These are phyloP conservation scores for Bradynema listronoti DNA, from an alignment of 1,140 invertebrate species.

Conservation along the genomic window DNA sequence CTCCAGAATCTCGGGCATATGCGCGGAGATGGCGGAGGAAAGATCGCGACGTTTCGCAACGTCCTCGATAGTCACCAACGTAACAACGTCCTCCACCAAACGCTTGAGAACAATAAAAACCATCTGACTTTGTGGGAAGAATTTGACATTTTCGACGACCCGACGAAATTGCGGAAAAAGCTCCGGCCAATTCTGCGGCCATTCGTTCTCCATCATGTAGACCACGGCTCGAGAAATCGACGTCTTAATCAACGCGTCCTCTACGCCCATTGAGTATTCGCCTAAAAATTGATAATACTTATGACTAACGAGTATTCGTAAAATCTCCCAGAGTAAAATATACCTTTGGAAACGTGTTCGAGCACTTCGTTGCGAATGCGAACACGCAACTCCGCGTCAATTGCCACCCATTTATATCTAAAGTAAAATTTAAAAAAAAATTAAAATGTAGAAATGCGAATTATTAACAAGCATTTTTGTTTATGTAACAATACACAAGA, in stretches of 20 bases:
- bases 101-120: constrained; percentile 34
- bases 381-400: constrained; percentile 16
- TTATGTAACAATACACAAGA: too few relatives aligned
- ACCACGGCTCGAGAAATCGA: constrained; percentile 34
- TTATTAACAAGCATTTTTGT: too few relatives aligned
- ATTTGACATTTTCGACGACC: constrained; percentile 23
- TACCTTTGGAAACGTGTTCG: constrained; percentile 25
- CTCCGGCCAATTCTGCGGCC: constrained; percentile 49
- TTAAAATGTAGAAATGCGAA: constrained; percentile 26
- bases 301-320: background rate
- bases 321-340: background rate
- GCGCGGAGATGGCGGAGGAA: constrained; percentile 14
- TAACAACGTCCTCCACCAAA: constrained; percentile 41
- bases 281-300: background rate
- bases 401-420: constrained; percentile 42
- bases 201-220: constrained; percentile 46
- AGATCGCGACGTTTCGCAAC: constrained; percentile 22
- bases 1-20: constrained; percentile 25
- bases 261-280: constrained; percentile 14
- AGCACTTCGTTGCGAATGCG: constrained; percentile 30
- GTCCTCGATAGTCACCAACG: constrained; percentile 28
- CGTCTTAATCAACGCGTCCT: constrained; percentile 27
- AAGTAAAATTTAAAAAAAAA: constrained; percentile 22
- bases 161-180: constrained; percentile 29
- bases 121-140: constrained; percentile 27